Evolutionary conservation across 2,797 vertebrate genomes (phyloP), one percentile per base, ranked within the genome.

Genomic region (Arremon brunneinucha): DNA sequence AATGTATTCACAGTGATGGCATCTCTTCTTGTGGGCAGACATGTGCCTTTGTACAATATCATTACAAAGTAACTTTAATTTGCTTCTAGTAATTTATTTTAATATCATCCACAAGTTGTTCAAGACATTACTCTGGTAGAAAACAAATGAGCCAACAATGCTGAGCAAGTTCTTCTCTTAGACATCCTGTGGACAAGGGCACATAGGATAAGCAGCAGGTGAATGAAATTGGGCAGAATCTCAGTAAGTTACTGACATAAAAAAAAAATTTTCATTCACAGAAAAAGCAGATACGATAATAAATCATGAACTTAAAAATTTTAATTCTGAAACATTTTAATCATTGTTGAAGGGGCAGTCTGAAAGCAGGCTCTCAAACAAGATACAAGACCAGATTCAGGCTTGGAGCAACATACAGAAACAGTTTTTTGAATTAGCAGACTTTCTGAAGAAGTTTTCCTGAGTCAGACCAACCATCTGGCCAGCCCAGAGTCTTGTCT

Each of bases 1-100:
- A n/a, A 0, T 0, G 0, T 2, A 0, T 62, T 81, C 23, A 6
- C 7, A 26, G 49, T 13, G 56, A 14, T 35, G 56, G 23, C 39
- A 14, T 44, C 75, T 82, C 44, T 62, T 86, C 43, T 35, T 23
- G 12, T 23, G 37, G 69, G 46, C n/a, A 70, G 37, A 26, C 2
- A 0, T 20, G 26, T 88, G 64, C 78, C 63, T 79, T 83, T 37
- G 27, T 46, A n/a, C 46, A 26, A 14, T 7, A 6, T 26, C 47
- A 20, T 20, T 71, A 7, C 44, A 50, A 44, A 87, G 32, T 26
- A 80, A 39, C 18, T 85, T 80, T 19, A 13, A 1, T 63, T 81
- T 74, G 12, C n/a, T 64, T 59, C 63, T 35, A 49, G 22, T 67
- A 1, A 16, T 60, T 76, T 62, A 30, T 52, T 83, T 60, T 74